Evolutionary conservation across 2,888 invertebrate genomes (phyloP).

Genomic region (Acanthoscelides obtectus): DNA sequence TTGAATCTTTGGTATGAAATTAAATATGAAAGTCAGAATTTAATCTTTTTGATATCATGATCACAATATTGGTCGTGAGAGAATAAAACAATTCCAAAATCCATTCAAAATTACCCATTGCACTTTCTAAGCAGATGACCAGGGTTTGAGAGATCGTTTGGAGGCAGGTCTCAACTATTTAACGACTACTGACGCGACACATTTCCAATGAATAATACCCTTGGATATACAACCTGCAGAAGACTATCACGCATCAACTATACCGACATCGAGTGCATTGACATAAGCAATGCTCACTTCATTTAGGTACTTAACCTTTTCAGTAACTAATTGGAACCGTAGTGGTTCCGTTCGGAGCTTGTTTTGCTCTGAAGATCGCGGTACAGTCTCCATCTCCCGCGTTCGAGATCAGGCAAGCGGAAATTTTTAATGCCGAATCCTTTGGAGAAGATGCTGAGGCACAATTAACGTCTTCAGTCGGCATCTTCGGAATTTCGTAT

Average conservation of each 20-base stretch:
- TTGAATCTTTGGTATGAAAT: no score
- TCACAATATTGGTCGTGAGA: no score
- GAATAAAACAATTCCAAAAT: no score
- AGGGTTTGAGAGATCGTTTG: no score
- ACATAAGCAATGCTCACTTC: background rate
- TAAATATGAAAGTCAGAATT: no score
- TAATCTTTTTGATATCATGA: no score
- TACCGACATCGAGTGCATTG: background rate
- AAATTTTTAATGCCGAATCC: constrained; percentile 36
- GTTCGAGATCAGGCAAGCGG: constrained; percentile 31
- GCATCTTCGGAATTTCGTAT: constrained; percentile 25
- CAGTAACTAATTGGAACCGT: background rate
- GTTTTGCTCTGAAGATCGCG: background rate
- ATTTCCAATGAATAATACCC: no score
- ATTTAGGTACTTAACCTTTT: background rate
- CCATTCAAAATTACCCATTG: no score
- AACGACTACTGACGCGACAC: no score
- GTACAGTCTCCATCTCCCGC: background rate
- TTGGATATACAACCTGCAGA: background rate
- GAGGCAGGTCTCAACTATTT: no score
- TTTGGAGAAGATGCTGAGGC: constrained; percentile 26
- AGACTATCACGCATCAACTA: no score
- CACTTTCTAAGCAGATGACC: no score
- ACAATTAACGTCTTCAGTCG: constrained; percentile 34
- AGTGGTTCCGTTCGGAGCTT: background rate